Base-by-base conservation (phyloP, 2,888 invertebrate genomes). In the Cephus spinipes region DNA sequence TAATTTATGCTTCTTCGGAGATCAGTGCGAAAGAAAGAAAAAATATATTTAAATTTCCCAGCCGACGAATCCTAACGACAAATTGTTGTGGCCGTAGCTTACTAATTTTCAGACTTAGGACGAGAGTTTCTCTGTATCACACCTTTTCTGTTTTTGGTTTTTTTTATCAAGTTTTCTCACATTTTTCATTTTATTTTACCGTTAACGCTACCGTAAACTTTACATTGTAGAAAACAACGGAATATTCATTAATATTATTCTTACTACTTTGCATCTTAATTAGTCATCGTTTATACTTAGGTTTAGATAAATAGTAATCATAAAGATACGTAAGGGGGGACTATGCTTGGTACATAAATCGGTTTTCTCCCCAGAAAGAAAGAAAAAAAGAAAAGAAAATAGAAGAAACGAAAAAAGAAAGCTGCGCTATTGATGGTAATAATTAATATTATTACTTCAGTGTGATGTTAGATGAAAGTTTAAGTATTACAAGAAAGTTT, bases 131-230 rank as follows among this genome's bases (percentile, higher is more conserved):
- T 55, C 6, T 23, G 55, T 55, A 55, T 55, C 55, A 55, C 55
- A 55, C 55, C 23, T 55, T 55, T 55, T 55, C 4, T 23, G 0
- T 4, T 40, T 40, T 40, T 40, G 15, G 12, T 23, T 55, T 68
- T 76, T 73, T 69, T 75, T 31, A n/a, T 73, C n/a, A 30, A 76
- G 69, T 69, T 73, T 76, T 76, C 34, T 76, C 68, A 55, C 33
- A 73, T 73, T 75, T 73, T 73, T 75, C 74, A 76, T 75, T 73
- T 74, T 71, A 12, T 73, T 40, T 55, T 55, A 55, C 23, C 55
- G 55, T 82, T 84, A 90, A 91, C 90, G 84, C 88, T 88, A 88
- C 55, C 87, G 87, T 90, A 91, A 87, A 91, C 88, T 91, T 89
- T 89, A 86, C 86, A 89, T 85, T 86, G 85, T 86, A 86, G 79